Percentiles rank a stretch among this genome's conserved stretches.
Evolutionary conservation across 2,888 invertebrate species (phyloP).

Genomic region (Drosophila kambysellisi): DNA sequence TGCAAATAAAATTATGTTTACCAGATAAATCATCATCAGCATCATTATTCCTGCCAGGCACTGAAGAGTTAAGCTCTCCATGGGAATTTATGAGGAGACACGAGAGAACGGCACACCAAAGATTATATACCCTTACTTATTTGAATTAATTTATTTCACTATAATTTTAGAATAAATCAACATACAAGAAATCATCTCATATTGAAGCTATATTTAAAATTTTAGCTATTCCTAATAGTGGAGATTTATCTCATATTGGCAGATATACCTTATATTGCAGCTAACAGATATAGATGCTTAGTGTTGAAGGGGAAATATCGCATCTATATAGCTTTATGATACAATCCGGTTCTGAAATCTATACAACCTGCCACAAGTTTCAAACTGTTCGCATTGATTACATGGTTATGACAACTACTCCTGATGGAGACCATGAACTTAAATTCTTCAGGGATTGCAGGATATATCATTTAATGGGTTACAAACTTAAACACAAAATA

Average conservation of each 20-base stretch:
- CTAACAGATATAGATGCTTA: background rate
- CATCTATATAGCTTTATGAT: background rate
- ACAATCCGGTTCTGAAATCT: background rate
- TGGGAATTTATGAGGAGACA: constrained; percentile 39
- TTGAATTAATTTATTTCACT: background rate
- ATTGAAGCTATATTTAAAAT: background rate
- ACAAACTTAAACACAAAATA: background rate
- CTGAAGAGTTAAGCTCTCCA: constrained; percentile 39
- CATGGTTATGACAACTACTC: background rate
- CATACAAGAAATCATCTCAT: background rate
- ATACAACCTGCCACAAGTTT: background rate
- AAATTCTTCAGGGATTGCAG: background rate
- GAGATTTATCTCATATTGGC: background rate
- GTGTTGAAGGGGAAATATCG: background rate
- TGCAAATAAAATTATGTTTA: constrained; percentile 35
- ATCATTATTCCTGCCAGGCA: constrained; percentile 7
- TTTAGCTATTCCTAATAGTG: background rate
- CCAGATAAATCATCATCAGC: constrained; percentile 63
- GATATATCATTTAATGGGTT: background rate
- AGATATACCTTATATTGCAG: background rate
- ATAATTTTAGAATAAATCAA: background rate
- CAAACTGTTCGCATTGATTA: background rate
- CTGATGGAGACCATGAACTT: background rate
- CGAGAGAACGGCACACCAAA: background rate
- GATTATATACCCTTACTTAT: background rate